Evolutionary conservation across 2,888 invertebrate genomes (phyloP).

Genomic region (Limnephilus marmoratus): DNA sequence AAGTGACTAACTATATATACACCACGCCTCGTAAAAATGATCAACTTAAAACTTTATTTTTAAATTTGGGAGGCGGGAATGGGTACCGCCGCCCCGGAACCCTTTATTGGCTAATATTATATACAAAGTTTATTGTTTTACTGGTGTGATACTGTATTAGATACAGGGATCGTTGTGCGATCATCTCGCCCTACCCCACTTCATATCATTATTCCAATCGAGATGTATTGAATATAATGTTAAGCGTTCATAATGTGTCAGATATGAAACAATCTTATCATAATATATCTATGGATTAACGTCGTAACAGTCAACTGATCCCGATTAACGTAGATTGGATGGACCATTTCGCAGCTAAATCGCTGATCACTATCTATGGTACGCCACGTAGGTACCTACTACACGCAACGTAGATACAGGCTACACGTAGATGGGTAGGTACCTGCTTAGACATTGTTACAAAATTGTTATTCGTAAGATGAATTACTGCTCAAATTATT

Average conservation of each 20-base stretch:
- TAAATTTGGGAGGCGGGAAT: too few species aligned
- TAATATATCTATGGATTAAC: slow-evolving; percentile 42
- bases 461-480: neutral
- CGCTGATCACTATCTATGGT: slow-evolving; percentile 28
- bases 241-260: slow-evolving; percentile 51
- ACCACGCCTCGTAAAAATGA: too few species aligned
- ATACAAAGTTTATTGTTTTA: neutral
- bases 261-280: slow-evolving; percentile 56
- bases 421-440: neutral
- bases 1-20: too few species aligned
- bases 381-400: neutral
- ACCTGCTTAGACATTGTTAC: neutral
- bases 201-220: neutral
- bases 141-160: neutral
- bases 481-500: neutral
- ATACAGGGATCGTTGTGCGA: neutral
- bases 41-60: too few species aligned
- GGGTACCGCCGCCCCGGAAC: too few species aligned
- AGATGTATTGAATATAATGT: slow-evolving; percentile 51
- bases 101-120: too few species aligned
- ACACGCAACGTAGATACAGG: neutral
- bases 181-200: neutral
- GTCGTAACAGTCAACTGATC: slow-evolving; percentile 30
- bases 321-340: slow-evolving; percentile 41
- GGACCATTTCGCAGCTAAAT: slow-evolving; percentile 36